These are phyloP conservation scores for Otis tarda DNA, from an alignment of 2,113 vertebrate species.

Conservation along the genomic window DNA sequence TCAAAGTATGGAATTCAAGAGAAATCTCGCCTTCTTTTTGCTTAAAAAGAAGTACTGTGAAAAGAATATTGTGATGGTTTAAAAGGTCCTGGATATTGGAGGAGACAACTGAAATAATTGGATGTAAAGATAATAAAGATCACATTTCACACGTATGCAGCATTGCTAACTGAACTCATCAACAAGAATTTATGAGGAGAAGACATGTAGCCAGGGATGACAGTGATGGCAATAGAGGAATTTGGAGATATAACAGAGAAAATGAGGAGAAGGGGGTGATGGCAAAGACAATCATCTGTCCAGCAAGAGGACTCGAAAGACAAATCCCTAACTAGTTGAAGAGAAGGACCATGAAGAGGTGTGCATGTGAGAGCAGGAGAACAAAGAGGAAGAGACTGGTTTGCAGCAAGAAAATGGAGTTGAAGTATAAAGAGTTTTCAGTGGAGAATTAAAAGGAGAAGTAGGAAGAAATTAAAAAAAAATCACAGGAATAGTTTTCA, in stretches of 20 bases:
- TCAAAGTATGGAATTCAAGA: not conserved
- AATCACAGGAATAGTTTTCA: not conserved
- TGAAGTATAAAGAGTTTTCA: not conserved
- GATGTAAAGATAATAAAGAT: not conserved
- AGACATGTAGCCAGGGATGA: not conserved
- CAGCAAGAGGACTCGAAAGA: not conserved
- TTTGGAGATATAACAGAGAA: not conserved
- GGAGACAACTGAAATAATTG: not conserved
- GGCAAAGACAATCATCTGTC: not conserved
- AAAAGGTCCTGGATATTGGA: not conserved
- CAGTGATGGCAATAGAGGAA: not conserved
- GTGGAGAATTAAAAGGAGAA: not conserved
- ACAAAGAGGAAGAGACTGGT: not conserved
- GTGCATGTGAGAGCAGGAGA: not conserved
- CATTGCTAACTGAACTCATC: not conserved
- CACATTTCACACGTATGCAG: not conserved
- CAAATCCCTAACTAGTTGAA: not conserved
- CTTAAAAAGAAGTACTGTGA: not conserved
- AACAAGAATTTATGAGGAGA: not conserved
- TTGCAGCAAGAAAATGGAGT: not conserved
- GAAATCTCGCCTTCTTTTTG: not conserved
- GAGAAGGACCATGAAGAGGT: not conserved
- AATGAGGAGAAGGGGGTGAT: not conserved
- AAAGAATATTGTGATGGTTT: not conserved
- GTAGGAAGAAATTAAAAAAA: not conserved